A percentile compares a stretch with the other conserved stretches of the same genome.
Evolutionary conservation across 2,113 vertebrate genomes (phyloP).

Genomic region (Amphilophus citrinellus): DNA sequence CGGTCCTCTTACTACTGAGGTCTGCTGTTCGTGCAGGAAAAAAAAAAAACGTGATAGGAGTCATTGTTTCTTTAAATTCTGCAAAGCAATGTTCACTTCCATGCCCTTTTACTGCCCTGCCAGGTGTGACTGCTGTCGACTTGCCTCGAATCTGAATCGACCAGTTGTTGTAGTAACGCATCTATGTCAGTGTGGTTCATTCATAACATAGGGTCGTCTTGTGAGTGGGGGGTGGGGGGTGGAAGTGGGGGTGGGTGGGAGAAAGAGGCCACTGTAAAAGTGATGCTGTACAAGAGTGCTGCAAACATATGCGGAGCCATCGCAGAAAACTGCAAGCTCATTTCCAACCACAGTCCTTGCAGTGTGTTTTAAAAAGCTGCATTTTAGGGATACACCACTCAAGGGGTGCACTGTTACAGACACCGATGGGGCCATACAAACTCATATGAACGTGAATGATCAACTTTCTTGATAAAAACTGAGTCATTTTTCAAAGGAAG

Average conservation of each 20-base stretch:
- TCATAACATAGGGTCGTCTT: slow-evolving; percentile 43
- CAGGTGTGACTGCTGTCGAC: slow-evolving; percentile 53
- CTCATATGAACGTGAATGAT: background rate
- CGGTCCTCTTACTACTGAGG: background rate
- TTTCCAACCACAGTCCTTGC: background rate
- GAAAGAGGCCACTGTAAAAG: slow-evolving; percentile 54
- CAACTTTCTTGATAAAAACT: background rate
- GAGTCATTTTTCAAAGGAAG: background rate
- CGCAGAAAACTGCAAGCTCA: no score
- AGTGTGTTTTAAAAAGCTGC: background rate
- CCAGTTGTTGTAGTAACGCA: slow-evolving; percentile 53
- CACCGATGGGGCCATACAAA: background rate
- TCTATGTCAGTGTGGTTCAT: slow-evolving; percentile 55
- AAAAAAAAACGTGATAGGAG: fast-evolving
- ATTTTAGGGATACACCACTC: background rate
- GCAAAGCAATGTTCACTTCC: background rate
- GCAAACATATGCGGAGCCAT: background rate
- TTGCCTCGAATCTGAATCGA: slow-evolving; percentile 48
- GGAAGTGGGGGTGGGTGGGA: background rate
- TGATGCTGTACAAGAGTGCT: slow-evolving; percentile 38
- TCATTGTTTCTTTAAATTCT: background rate
- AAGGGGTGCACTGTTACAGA: background rate
- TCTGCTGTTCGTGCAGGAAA: background rate
- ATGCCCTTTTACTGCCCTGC: background rate
- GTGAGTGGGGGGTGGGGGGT: slow-evolving; percentile 4